Percentiles rank a stretch among this genome's conserved stretches.
Evolutionary conservation across 2,113 vertebrate species (phyloP).

Genomic region (Natator depressus): DNA sequence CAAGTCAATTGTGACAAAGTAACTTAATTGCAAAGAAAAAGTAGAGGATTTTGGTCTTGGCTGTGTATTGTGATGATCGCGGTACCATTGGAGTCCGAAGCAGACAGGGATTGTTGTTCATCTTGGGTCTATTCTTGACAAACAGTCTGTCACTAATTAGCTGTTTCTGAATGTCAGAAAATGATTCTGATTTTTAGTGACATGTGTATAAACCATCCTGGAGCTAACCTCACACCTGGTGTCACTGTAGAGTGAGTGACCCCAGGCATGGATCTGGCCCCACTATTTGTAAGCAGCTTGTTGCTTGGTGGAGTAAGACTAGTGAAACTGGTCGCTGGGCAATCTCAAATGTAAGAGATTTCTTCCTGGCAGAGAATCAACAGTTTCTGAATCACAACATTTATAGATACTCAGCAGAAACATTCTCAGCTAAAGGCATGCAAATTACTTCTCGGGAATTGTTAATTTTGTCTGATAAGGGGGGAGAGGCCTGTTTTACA

Average conservation of each 20-base stretch:
- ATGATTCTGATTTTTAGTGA: too few relatives aligned
- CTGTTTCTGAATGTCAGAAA: not conserved
- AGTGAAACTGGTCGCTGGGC: not conserved
- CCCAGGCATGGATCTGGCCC: not conserved
- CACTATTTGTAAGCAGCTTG: not conserved
- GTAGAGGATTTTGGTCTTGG: not conserved
- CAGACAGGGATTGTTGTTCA: not conserved
- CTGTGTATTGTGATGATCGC: not conserved
- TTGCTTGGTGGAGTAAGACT: not conserved
- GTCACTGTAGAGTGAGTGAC: not conserved
- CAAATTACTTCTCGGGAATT: not conserved
- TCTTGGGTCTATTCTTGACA: not conserved
- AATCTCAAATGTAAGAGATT: not conserved
- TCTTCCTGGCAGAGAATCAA: not conserved
- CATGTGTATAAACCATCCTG: not conserved
- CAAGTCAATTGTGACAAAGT: not conserved
- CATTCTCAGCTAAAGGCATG: not conserved
- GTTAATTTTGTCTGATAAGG: not conserved
- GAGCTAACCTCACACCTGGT: not conserved
- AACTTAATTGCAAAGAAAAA: rapidly evolving
- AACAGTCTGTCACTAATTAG: not conserved
- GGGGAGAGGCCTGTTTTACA: not conserved
- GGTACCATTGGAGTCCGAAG: not conserved
- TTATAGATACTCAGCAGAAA: not conserved
- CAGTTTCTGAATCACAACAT: not conserved